Evolutionary conservation across 2,888 invertebrate species (phyloP).

Genomic region (Clostera curtula): DNA sequence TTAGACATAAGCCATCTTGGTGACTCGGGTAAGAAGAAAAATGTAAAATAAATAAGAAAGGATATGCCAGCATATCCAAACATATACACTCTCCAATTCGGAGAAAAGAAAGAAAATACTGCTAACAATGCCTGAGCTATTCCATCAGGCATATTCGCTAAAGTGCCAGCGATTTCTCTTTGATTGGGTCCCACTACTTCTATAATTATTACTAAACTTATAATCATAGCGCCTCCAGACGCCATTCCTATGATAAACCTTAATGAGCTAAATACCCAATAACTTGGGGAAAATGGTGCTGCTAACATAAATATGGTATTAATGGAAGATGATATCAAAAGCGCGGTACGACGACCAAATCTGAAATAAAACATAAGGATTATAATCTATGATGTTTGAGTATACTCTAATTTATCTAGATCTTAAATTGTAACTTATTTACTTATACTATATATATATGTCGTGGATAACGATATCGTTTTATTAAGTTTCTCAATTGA

Average conservation of each 20-base stretch:
- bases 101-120: slow-evolving; percentile 35
- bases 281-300: slow-evolving; percentile 78
- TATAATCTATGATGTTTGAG: not conserved
- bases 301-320: slow-evolving; percentile 79
- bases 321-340: slow-evolving; percentile 78
- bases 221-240: slow-evolving; percentile 83
- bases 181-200: slow-evolving; percentile 74
- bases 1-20: slow-evolving; percentile 44
- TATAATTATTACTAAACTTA: slow-evolving; percentile 61
- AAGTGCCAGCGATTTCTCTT: slow-evolving; percentile 47
- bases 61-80: slow-evolving; percentile 26
- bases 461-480: too few species aligned
- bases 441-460: too few species aligned
- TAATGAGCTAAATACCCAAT: slow-evolving; percentile 70
- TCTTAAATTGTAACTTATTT: not conserved
- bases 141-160: slow-evolving; percentile 34
- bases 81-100: slow-evolving; percentile 36
- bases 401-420: not conserved
- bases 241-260: slow-evolving; percentile 80
- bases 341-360: slow-evolving; percentile 66
- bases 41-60: slow-evolving; percentile 24
- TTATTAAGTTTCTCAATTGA: too few species aligned
- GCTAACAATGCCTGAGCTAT: slow-evolving; percentile 33
- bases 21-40: slow-evolving; percentile 37
- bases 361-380: slow-evolving; percentile 21